These are phyloP conservation scores for Thecocarcelia acutangulata DNA, from an alignment of 2,888 invertebrate genomes.

Conservation along the genomic window DNA sequence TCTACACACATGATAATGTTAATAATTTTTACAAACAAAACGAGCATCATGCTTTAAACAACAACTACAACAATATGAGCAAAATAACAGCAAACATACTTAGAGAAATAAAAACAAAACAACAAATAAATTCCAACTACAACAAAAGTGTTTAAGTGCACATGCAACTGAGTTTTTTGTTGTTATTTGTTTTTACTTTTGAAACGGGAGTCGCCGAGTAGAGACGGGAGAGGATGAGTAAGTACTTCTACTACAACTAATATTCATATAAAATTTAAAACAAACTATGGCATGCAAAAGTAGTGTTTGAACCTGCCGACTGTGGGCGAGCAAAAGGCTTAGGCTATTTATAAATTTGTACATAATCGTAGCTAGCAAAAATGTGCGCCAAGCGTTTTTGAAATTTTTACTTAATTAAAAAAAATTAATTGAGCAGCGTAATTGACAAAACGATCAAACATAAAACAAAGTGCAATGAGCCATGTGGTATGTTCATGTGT, in stretches of 20 bases:
- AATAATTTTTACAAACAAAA: conserved; percentile 67
- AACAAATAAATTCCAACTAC: conserved; percentile 41
- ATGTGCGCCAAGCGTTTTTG: too few species aligned
- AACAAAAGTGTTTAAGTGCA: conserved; percentile 57
- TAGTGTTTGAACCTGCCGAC: not conserved
- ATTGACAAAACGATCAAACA: too few species aligned
- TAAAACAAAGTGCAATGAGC: too few species aligned
- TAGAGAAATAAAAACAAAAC: conserved; percentile 40
- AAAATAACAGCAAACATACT: conserved; percentile 47
- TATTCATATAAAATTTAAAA: conserved; percentile 27
- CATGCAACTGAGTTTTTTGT: conserved; percentile 54
- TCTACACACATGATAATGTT: conserved; percentile 64
- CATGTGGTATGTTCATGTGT: too few species aligned
- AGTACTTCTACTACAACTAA: conserved; percentile 18
- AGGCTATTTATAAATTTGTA: too few species aligned
- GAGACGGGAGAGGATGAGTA: not conserved
- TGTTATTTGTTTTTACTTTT: not conserved
- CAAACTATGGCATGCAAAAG: conserved; percentile 19
- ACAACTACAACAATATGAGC: conserved; percentile 41
- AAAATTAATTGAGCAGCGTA: too few species aligned
- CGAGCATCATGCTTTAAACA: conserved; percentile 62
- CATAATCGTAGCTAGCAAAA: too few species aligned
- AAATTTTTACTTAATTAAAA: too few species aligned
- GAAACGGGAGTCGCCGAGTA: not conserved
- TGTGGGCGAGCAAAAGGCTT: too few species aligned